Percentiles rank a stretch among this genome's conserved stretches.
Evolutionary conservation across 1,140 invertebrate genomes (phyloP).

Genomic region (Halesus radiatus): DNA sequence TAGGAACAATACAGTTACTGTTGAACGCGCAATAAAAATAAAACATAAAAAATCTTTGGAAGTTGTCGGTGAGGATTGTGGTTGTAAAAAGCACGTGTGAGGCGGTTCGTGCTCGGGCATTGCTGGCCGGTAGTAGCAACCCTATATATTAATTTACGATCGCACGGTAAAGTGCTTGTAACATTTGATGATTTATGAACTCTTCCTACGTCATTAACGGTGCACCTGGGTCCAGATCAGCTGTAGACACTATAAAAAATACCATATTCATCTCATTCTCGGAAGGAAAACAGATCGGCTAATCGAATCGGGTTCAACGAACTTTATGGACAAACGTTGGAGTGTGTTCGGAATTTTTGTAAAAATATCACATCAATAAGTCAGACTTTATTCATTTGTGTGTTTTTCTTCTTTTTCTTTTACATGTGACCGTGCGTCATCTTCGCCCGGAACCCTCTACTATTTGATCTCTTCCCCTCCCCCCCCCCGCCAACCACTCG

Average conservation of each 20-base stretch:
- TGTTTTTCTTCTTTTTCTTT: constrained; percentile 52
- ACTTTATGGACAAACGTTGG: not conserved
- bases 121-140: not conserved
- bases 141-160: constrained; percentile 40
- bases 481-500: constrained; percentile 55
- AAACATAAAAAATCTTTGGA: constrained; percentile 15
- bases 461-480: constrained; percentile 50
- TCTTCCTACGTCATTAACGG: not conserved
- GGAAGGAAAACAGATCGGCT: not conserved
- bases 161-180: constrained; percentile 13
- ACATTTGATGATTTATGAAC: constrained; percentile 18
- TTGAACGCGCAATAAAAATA: constrained; percentile 21
- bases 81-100: constrained; percentile 12
- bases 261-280: not conserved
- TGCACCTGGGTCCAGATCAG: constrained; percentile 12
- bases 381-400: constrained; percentile 49
- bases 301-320: not conserved
- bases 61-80: constrained; percentile 1
- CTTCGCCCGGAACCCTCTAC: constrained; percentile 45
- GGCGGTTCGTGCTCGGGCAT: not conserved
- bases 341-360: constrained; percentile 5
- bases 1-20: constrained; percentile 31
- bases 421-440: constrained; percentile 52
- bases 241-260: not conserved
- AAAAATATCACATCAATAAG: not conserved